Conservation (phyloP, 2,113 vertebrate genomes). For the Corythornis vintsioides region DNA sequence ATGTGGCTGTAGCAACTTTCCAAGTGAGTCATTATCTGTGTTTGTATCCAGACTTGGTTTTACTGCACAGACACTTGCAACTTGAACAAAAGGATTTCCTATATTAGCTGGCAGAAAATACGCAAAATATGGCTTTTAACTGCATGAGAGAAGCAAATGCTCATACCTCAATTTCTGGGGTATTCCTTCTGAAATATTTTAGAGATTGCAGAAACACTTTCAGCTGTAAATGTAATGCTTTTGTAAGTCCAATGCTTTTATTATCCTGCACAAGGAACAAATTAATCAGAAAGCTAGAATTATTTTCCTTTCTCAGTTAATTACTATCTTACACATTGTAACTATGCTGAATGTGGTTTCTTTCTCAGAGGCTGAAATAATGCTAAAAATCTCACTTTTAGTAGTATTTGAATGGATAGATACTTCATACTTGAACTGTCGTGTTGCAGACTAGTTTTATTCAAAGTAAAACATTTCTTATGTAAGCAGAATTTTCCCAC, state of each 20-base stretch:
- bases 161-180: neutral
- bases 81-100: conserved; percentile 19
- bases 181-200: neutral
- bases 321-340: neutral
- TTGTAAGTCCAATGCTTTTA: neutral
- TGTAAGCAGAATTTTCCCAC: neutral
- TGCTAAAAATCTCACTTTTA: neutral
- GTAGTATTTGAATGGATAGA: neutral
- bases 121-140: neutral
- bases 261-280: neutral
- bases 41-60: conserved; percentile 26
- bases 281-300: neutral
- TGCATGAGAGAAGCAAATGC: neutral
- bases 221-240: neutral
- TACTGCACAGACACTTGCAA: neutral
- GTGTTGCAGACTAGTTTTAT: neutral
- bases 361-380: conserved; percentile 6
- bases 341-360: conserved; percentile 11
- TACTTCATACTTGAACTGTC: neutral
- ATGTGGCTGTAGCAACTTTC: conserved; percentile 6
- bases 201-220: neutral
- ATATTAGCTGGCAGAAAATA: neutral
- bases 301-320: neutral
- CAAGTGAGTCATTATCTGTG: conserved; percentile 5
- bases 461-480: neutral